Base-by-base conservation (phyloP, 1,140 invertebrate genomes). In the Bicyclus anynana region DNA sequence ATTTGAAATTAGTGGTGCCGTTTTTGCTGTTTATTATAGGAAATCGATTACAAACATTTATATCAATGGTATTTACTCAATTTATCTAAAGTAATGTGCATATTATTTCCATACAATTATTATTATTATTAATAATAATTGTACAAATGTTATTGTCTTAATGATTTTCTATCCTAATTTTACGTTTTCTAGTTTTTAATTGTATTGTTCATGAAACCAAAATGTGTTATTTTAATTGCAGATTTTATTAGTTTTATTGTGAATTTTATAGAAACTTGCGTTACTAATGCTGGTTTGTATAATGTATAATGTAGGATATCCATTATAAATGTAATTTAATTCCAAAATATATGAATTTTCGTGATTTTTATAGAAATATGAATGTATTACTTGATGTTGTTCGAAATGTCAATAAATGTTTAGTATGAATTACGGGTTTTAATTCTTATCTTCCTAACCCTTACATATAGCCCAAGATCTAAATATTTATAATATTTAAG, bases 361-460 rank as follows among this genome's bases (percentile, higher is more conserved):
- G 10, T 33, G 2, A 10, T 3, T 33, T 33, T 33, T 4, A 40
- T 40, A 40, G 5, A 14, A 40, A 14, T 40, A 17, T 40, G 5
- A 10, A 40, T 4, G n/a, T n/a, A n/a, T 40, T 40, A 40, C 37
- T 40, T 17, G 37, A 40, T 40, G 37, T 40, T 17, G 37, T 40
- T 40, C 17, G 5, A 40, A 40, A 40, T 40, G 5, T 40, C 16
- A 40, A 40, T 40, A 40, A 40, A 40, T 40, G 37, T 40, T 40
- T 40, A 17, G 5, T 40, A 5, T 5, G 37, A 40, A 17, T 2
- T 40, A 1, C 3, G 1, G 5, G 3, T 40, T 40, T 40, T 40
- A 40, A 16, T 40, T 14, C 16, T 6, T 23, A 23, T 23, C 23
- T 7, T 23, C 23, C 7, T 4, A 23, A 7, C 3, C n/a, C n/a